Evolutionary conservation across 2,888 invertebrate species (phyloP), one percentile per base, ranked within the genome.

Genomic region (Abscondita cerata): DNA sequence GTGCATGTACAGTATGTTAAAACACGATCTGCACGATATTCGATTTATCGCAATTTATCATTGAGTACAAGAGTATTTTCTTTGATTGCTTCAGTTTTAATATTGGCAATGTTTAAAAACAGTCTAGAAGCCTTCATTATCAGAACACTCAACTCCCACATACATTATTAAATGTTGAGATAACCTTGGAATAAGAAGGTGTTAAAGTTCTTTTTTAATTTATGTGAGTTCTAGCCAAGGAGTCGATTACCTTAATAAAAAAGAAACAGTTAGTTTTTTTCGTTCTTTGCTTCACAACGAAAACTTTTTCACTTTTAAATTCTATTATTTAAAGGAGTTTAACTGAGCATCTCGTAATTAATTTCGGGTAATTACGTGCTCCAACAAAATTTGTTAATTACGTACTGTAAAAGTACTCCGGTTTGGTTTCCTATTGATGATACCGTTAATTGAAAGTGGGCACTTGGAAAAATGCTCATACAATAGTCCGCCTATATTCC

Each of bases 391-490:
- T n/a, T 34, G 15, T 33, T 40, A 20, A 56, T 48, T 48, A 48
- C 36, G 18, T 20, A 16, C 15, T 51, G 31, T 20, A 41, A 16
- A 36, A 18, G 31, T 50, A 48, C 48, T 53, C 18, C 59, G 59
- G 48, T 18, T 48, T 50, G 34, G 53, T 53, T 54, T 52, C 40
- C 52, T 59, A 50, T 33, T 48, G 34, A 40, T 36, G 31, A 54
- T 60, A 47, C 59, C 59, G 59, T 60, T 60, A 60, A 60, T 60
- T 60, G 44, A 54, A 50, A 48, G 54, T 60, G 54, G 59, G 53
- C 54, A 52, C 52, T 60, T 60, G 40, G 50, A 53, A 50, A 54
- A 60, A 53, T 50, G 54, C 48, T 60, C 54, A 54, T 60, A 60
- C 50, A 60, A 38, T 53, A 40, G 48, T 50, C 48, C 54, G 54